Evolutionary conservation across 2,888 invertebrate genomes (phyloP).

Genomic region (Halictus ligatus): DNA sequence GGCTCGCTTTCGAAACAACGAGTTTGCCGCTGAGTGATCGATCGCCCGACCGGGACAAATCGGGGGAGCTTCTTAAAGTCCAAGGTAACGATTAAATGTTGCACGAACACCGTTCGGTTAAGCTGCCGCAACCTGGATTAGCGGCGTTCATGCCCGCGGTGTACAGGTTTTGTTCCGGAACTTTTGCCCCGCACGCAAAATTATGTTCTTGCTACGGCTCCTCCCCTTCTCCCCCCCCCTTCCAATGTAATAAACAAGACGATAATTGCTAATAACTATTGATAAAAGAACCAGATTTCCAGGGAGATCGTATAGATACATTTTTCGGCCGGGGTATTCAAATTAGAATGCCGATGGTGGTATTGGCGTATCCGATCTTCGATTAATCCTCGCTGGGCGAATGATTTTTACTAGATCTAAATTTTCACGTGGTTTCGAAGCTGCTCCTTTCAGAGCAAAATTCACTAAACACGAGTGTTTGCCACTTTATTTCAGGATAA

Average conservation of each 20-base stretch:
- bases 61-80: conserved; percentile 37
- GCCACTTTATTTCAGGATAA: no score
- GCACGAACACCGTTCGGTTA: conserved; percentile 13
- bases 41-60: conserved; percentile 33
- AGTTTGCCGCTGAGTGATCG: conserved; percentile 37
- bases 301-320: not conserved
- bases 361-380: not conserved
- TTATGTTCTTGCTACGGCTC: not conserved
- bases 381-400: not conserved
- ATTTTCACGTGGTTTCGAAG: no score
- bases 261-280: conserved; percentile 25
- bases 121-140: not conserved
- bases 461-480: no score
- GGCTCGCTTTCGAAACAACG: conserved; percentile 28
- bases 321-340: not conserved
- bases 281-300: conserved; percentile 13
- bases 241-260: not conserved
- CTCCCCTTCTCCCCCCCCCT: not conserved
- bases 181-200: not conserved
- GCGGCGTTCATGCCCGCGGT: not conserved
- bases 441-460: no score
- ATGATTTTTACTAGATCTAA: not conserved
- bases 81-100: conserved; percentile 43
- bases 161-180: not conserved
- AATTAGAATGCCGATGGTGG: not conserved